These are phyloP conservation scores for Napeogenes sylphis DNA, from an alignment of 2,888 invertebrate genomes.

Conservation along the genomic window DNA sequence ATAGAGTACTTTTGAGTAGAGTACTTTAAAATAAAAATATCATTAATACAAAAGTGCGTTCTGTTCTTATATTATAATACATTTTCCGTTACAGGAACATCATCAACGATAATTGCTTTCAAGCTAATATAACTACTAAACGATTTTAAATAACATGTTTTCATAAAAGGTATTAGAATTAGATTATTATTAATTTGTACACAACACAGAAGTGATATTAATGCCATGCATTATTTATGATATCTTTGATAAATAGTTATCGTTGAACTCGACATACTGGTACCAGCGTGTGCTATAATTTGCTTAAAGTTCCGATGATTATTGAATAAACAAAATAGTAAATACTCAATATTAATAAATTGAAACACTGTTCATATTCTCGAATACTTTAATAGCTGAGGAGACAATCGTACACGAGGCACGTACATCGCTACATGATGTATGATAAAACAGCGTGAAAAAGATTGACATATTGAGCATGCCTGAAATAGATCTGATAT, in stretches of 20 bases:
- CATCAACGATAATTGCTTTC: neutral
- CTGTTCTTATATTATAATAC: too few relatives aligned
- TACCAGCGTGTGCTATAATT: neutral
- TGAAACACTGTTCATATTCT: neutral
- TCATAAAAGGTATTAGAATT: slow-evolving; percentile 2
- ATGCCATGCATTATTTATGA: slow-evolving; percentile 3
- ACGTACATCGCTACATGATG: too few relatives aligned
- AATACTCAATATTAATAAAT: neutral
- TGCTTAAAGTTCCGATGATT: neutral
- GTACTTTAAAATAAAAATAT: too few relatives aligned
- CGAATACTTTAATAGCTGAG: too few relatives aligned
- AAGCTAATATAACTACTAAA: neutral
- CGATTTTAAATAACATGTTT: slow-evolving; percentile 3
- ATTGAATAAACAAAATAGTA: neutral
- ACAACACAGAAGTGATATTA: neutral
- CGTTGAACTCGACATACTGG: slow-evolving; percentile 2
- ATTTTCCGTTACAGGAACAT: neutral
- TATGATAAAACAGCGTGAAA: too few relatives aligned
- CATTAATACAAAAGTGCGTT: too few relatives aligned
- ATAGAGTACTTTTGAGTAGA: too few relatives aligned
- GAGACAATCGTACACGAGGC: too few relatives aligned
- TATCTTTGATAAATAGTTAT: slow-evolving; percentile 4
- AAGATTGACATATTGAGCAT: too few relatives aligned
- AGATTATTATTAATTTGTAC: slow-evolving; percentile 2
- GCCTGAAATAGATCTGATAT: too few relatives aligned